A percentile compares a stretch with the other conserved stretches of the same genome.
Evolutionary conservation across 35 echinoderm and acorn worm genomes (phyloP).

Genomic region (Apostichopus californicus): DNA sequence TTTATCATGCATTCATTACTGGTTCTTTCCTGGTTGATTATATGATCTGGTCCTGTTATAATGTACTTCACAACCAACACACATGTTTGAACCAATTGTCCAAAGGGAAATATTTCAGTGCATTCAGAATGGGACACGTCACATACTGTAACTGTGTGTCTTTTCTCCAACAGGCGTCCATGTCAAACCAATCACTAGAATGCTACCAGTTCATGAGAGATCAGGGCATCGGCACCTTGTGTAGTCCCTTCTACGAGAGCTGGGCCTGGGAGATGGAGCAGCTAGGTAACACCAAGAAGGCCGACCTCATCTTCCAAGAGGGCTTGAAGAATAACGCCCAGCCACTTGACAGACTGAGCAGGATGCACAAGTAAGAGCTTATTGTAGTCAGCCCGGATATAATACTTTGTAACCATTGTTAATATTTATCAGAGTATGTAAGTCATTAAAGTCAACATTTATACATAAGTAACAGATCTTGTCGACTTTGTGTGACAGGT

Average conservation of each 20-base stretch:
- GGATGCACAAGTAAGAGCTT: conserved; percentile 63
- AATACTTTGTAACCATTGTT: too few species aligned
- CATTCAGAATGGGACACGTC: too few species aligned
- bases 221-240: conserved; percentile 69
- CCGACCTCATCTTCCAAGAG: conserved; percentile 76
- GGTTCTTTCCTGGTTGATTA: too few species aligned
- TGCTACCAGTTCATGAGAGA: conserved; percentile 89
- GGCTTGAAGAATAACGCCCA: conserved; percentile 71
- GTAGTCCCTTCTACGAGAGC: conserved; percentile 79
- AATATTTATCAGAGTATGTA: too few species aligned
- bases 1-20: too few species aligned
- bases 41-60: too few species aligned
- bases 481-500: too few species aligned
- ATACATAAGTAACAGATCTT: too few species aligned
- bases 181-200: conserved; percentile 57
- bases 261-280: conserved; percentile 90
- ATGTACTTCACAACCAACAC: too few species aligned
- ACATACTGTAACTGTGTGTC: not conserved
- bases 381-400: too few species aligned
- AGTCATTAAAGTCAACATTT: too few species aligned
- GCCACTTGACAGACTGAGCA: conserved; percentile 64
- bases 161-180: conserved; percentile 22
- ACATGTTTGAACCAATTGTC: too few species aligned
- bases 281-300: conserved; percentile 87
- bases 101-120: not conserved